Evolutionary conservation across 1,140 invertebrate genomes (phyloP).

Genomic region (Sweltsa coloradensis): DNA sequence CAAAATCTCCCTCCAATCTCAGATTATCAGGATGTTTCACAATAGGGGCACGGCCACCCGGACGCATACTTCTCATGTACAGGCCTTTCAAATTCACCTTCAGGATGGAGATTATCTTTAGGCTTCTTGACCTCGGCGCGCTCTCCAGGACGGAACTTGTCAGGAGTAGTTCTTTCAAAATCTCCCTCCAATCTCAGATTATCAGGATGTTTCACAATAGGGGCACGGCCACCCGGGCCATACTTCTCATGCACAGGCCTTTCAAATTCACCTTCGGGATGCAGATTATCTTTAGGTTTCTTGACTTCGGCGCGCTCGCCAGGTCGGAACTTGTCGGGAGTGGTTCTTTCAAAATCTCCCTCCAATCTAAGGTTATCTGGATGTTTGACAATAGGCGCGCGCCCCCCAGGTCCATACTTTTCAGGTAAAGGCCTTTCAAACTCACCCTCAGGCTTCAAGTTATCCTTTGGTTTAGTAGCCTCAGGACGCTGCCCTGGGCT

Average conservation of each 20-base stretch:
- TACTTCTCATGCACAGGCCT: conserved; percentile 30
- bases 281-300: conserved; percentile 6
- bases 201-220: conserved; percentile 27
- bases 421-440: conserved; percentile 28
- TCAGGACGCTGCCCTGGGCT: conserved; percentile 13
- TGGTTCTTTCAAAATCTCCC: conserved; percentile 30
- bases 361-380: conserved; percentile 35
- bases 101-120: conserved; percentile 38
- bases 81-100: conserved; percentile 41
- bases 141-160: conserved; percentile 30
- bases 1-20: conserved; percentile 32
- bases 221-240: conserved; percentile 17
- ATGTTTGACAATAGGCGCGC: conserved; percentile 19
- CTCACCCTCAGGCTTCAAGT: conserved; percentile 41
- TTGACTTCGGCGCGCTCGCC: conserved; percentile 19
- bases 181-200: conserved; percentile 20
- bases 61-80: conserved; percentile 18
- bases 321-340: too few species aligned
- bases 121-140: conserved; percentile 32
- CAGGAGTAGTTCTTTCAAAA: conserved; percentile 32
- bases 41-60: conserved; percentile 27
- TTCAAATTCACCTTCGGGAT: conserved; percentile 33
- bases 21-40: conserved; percentile 41
- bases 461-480: conserved; percentile 36
- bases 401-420: conserved; percentile 24